These are phyloP conservation scores for Trididemnum miniatum DNA, from an alignment of 23 tunicate genomes.

Conservation along the genomic window DNA sequence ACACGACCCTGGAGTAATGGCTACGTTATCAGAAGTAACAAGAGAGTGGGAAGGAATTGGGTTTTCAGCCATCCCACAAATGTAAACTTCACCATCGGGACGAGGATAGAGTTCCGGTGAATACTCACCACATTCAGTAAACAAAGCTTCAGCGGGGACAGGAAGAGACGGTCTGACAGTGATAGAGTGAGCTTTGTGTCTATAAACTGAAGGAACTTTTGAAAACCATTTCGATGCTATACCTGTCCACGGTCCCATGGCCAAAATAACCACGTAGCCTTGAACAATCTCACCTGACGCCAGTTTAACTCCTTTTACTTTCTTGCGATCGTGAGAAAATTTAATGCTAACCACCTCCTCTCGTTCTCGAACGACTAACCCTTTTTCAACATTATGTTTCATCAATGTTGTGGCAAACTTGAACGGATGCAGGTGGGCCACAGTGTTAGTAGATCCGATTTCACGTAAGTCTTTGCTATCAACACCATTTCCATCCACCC, in stretches of 20 bases:
- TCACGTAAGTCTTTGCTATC: background rate
- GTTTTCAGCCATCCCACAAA: conserved; percentile 74
- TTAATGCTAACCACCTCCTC: conserved; percentile 16
- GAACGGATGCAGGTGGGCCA: conserved; percentile 77
- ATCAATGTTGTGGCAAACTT: conserved; percentile 48
- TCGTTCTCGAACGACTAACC: conserved; percentile 29
- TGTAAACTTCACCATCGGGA: conserved; percentile 86
- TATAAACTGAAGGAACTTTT: conserved; percentile 59
- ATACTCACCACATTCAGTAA: conserved; percentile 49
- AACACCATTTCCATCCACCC: conserved; percentile 56
- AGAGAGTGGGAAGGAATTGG: conserved; percentile 43
- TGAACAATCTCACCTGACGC: conserved; percentile 19
- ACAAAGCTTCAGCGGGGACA: conserved; percentile 57
- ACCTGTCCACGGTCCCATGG: conserved; percentile 93
- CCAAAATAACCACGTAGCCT: conserved; percentile 50
- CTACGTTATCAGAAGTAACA: conserved; percentile 20
- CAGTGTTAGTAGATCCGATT: conserved; percentile 43
- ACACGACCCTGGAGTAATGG: conserved; percentile 42
- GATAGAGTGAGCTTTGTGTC: conserved; percentile 86
- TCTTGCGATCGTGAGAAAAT: background rate
- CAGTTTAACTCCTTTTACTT: conserved; percentile 23
- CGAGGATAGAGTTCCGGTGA: conserved; percentile 81
- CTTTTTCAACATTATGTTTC: conserved; percentile 14
- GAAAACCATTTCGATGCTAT: conserved; percentile 49
- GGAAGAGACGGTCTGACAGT: conserved; percentile 37